phyloP scores from a whole-genome alignment of 2,113 vertebrate species.

The Lepus timidus region DNA sequence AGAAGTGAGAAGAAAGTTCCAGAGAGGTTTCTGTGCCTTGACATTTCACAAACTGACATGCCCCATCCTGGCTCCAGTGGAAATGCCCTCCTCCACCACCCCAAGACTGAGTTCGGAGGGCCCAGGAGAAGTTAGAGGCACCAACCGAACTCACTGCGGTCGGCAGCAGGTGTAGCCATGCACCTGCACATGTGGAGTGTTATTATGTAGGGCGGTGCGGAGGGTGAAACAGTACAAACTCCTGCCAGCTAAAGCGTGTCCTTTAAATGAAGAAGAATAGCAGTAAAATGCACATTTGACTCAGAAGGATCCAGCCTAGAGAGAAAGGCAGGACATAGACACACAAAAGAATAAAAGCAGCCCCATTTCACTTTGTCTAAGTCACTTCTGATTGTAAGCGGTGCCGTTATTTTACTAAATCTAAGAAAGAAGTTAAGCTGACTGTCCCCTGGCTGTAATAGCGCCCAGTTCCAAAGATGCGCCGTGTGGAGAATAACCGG shows the following conservation, averaged over 20 bases:
- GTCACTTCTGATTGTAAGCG: background rate
- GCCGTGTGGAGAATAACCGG: background rate
- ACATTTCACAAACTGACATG: background rate
- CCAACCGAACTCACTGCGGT: background rate
- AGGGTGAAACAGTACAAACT: background rate
- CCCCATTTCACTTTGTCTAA: background rate
- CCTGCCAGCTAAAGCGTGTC: background rate
- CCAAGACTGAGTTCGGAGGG: background rate
- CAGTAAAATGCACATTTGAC: background rate
- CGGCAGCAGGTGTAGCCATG: background rate
- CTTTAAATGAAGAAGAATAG: conserved; percentile 23
- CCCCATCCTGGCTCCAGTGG: background rate
- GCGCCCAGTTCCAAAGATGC: background rate
- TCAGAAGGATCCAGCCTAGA: background rate
- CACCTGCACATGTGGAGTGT: background rate
- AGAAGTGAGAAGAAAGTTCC: conserved; percentile 5
- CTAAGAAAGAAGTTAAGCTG: background rate
- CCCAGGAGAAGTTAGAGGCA: background rate
- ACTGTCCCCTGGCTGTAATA: background rate
- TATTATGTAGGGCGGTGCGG: background rate
- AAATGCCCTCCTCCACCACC: background rate
- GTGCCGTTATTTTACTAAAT: background rate
- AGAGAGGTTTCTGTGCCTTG: conserved; percentile 12
- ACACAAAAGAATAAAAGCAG: conserved; percentile 14
- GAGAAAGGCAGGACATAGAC: background rate